Percentiles rank a stretch among this genome's conserved stretches.
Evolutionary conservation across 2,113 vertebrate genomes (phyloP).

Genomic region (Lethenteron camtschaticum): DNA sequence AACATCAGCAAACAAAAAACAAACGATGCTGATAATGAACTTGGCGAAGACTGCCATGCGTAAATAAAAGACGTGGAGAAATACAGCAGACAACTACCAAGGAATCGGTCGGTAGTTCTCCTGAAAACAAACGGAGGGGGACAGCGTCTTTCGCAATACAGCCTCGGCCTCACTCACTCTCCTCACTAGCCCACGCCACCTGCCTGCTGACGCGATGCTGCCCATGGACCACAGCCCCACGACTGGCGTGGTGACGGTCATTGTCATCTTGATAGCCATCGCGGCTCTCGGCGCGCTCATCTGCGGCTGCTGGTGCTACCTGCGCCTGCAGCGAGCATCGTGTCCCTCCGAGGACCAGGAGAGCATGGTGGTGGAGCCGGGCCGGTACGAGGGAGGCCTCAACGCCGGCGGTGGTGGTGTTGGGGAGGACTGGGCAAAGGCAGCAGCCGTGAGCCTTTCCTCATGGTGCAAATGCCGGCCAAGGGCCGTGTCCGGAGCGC

Average conservation of each 20-base stretch:
- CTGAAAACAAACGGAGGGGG: too few species aligned
- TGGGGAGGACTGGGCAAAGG: neutral
- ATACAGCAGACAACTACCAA: too few species aligned
- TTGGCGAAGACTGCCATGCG: too few species aligned
- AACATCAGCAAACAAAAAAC: too few species aligned
- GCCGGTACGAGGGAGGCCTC: too few species aligned
- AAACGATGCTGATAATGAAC: too few species aligned
- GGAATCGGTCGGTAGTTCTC: too few species aligned
- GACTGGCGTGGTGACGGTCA: constrained; percentile 51
- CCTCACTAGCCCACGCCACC: neutral
- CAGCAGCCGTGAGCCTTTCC: constrained; percentile 59
- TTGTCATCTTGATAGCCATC: constrained; percentile 47
- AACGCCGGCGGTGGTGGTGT: too few species aligned
- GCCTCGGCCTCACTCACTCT: too few species aligned
- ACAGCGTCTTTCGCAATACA: too few species aligned
- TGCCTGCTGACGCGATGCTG: constrained; percentile 29
- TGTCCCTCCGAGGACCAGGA: constrained; percentile 57
- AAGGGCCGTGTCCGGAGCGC: constrained; percentile 40
- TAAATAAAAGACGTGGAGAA: too few species aligned
- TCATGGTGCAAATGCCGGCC: constrained; percentile 54
- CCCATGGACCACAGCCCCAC: constrained; percentile 52
- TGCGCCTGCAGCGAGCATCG: constrained; percentile 42
- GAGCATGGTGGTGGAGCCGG: constrained; percentile 43
- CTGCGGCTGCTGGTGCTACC: constrained; percentile 62
- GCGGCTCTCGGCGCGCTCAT: constrained; percentile 52